Conservation (phyloP, 2,797 vertebrate genomes). For the Nothura maculosa region DNA sequence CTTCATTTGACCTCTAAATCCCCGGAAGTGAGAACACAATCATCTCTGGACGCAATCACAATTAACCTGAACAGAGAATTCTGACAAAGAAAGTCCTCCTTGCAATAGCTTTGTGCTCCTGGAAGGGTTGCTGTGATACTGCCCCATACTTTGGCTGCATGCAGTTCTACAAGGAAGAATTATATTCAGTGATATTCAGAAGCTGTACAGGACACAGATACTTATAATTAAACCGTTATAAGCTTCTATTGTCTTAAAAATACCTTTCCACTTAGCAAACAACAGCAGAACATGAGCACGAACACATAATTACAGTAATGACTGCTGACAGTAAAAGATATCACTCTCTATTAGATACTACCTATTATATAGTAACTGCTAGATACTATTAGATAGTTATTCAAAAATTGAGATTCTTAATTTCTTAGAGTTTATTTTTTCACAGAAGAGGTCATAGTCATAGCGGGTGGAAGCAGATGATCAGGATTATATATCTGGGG, state of each 20-base stretch:
- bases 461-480: neutral
- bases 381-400: neutral
- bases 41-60: neutral
- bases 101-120: neutral
- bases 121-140: neutral
- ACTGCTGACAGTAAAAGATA: neutral
- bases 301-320: neutral
- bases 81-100: neutral
- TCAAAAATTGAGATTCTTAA: conserved; percentile 15
- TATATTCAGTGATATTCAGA: neutral
- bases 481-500: neutral
- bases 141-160: neutral
- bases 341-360: neutral
- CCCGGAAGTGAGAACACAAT: neutral
- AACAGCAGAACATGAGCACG: neutral
- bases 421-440: neutral
- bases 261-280: neutral
- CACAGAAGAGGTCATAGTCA: neutral
- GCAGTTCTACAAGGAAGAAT: neutral
- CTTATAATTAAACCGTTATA: neutral
- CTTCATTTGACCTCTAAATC: neutral
- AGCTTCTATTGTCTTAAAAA: neutral
- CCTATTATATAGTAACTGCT: no score
- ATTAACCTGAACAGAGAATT: neutral
- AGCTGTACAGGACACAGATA: neutral